These are phyloP conservation scores for Hemaris fuciformis DNA, from an alignment of 2,888 invertebrate genomes.

Conservation along the genomic window DNA sequence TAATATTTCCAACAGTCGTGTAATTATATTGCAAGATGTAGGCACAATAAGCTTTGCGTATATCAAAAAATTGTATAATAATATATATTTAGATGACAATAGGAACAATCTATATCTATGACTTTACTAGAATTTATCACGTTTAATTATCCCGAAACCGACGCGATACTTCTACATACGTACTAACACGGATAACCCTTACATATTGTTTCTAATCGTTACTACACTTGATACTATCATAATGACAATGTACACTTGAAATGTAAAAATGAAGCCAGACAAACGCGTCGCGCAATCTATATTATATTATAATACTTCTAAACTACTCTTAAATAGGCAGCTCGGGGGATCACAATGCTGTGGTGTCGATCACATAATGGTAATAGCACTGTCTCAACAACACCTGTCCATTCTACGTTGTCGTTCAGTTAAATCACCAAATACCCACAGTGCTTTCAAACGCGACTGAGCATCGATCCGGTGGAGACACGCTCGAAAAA, in stretches of 20 bases:
- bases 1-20: too few relatives aligned
- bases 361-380: conserved; percentile 41
- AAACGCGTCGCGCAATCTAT: conserved; percentile 15
- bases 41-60: too few relatives aligned
- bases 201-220: background rate
- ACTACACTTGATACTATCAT: conserved; percentile 2
- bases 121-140: too few relatives aligned
- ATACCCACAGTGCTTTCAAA: too few relatives aligned
- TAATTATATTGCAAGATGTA: too few relatives aligned
- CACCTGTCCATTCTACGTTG: conserved; percentile 22
- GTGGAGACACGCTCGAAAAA: background rate
- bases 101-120: too few relatives aligned
- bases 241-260: background rate
- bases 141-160: background rate
- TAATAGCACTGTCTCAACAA: conserved; percentile 32
- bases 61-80: too few relatives aligned
- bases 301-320: conserved; percentile 16
- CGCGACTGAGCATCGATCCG: background rate
- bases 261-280: conserved; percentile 6
- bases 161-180: background rate
- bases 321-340: conserved; percentile 44
- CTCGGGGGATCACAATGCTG: conserved; percentile 46
- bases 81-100: too few relatives aligned
- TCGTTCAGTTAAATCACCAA: background rate
- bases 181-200: background rate